Evolutionary conservation across 2,888 invertebrate species (phyloP), one percentile per base, ranked within the genome.

Genomic region (Halictus quadricinctus): DNA sequence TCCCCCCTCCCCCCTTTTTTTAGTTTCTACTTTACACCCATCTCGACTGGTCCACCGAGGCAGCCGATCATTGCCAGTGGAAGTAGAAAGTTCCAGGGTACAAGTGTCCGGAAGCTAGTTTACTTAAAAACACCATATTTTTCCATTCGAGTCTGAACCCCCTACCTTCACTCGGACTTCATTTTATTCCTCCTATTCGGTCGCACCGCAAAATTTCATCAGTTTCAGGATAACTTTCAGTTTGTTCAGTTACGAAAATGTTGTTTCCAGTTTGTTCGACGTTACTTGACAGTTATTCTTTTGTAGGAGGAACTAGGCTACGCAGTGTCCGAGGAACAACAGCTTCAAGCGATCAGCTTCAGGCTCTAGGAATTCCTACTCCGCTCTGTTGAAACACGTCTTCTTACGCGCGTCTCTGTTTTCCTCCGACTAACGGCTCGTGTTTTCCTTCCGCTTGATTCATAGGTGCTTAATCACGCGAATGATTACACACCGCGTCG

Each of bases 371-470:
- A 18, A 72, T 48, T 48, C 48, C 7, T 18, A 18, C 4, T 21
- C 48, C 7, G 1, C 46, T n/a, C 15, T 29, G 29, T 72, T 21
- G 72, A 72, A 36, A 48, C 48, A 2, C 7, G 29, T 72, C 29
- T 29, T 50, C 29, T 72, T 29, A 21, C 21, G 21, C 18, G 21
- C 29, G 0, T n/a, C 70, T 70, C 13, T 43, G 43, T 70, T 72
- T 72, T 15, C 29, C 21, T 29, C 21, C 10, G 48, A 29, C 29
- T 10, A 10, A 36, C 29, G 29, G 50, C 48, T 21, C 72, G 29
- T 70, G 70, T 72, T 72, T 72, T 8, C 18, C 15, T 72, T 72
- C 48, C 48, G 48, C 10, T 12, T 48, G 72, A 72, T 21, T 72
- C 72, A 48, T 50, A 21, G 48, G 48, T 29, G 29, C 48, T 72